Evolutionary conservation across 2,888 invertebrate genomes (phyloP), one percentile per base, ranked within the genome.

Genomic region (Trichogramma evanescens): DNA sequence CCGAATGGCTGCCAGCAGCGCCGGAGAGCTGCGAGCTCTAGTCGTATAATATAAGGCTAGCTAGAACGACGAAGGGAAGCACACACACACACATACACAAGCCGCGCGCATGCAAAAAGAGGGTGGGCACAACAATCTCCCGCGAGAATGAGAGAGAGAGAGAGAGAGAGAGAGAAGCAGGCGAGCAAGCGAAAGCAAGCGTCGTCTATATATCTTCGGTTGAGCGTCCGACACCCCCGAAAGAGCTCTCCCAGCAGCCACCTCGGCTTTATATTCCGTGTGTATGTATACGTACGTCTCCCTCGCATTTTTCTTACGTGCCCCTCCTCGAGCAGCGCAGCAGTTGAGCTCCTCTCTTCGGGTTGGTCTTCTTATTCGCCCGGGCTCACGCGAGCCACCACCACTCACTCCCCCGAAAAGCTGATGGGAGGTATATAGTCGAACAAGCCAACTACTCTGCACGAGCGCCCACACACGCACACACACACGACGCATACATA

Each of bases 241-340:
- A 10, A 7, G 13, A 42, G 13, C 44, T 40, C 52, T 8, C 55
- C 8, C 48, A 26, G 26, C 26, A 26, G 26, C 56, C 7, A 42
- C 9, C 48, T 45, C 50, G 45, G 40, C 13, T 58, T n/a, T 41
- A 45, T 45, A 45, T n/a, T 45, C n/a, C n/a, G 45, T 45, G 3
- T 45, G 45, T 45, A 45, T 45, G 9, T 45, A 9, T 49, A 40
- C 43, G 59, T 62, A 65, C 63, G 52, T 66, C 66, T 63, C 67
- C 49, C 59, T 46, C 54, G 67, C 67, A 73, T 73, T 73, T 72
- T 73, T 74, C 73, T 73, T 72, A 73, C 69, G 51, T 72, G 61
- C 66, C 67, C 69, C 69, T 69, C 63, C 44, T 59, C 64, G 43
- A 59, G 45, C 59, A 61, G 26, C 26, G 26, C 26, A 2, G 26